phyloP scores from a whole-genome alignment of 2,113 vertebrate species.

The Megalops atlanticus region DNA sequence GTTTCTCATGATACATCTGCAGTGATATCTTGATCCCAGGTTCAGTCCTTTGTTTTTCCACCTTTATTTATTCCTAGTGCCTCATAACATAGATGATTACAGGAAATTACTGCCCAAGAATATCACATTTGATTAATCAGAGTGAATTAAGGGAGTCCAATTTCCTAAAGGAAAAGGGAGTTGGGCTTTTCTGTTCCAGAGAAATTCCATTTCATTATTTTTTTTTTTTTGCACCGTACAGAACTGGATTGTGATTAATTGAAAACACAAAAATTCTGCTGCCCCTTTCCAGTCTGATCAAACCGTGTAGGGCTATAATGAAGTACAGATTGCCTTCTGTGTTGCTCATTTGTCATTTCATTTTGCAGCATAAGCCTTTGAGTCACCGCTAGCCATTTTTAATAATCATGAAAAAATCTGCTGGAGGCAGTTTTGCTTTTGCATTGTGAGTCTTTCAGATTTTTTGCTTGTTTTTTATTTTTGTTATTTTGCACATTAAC shows the following conservation, averaged over 20 bases:
- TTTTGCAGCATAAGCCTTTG: neutral
- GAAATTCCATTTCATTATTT: neutral
- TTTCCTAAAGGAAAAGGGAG: conserved; percentile 1
- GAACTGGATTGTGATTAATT: neutral
- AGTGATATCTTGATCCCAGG: neutral
- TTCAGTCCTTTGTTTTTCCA: neutral
- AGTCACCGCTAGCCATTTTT: neutral
- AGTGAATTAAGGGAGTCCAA: neutral
- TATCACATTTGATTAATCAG: neutral
- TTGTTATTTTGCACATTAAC: no score
- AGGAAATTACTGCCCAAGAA: neutral
- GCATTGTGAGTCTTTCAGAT: no score
- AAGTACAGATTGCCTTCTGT: neutral
- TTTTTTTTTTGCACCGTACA: neutral
- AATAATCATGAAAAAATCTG: no score
- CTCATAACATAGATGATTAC: neutral
- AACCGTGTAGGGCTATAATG: neutral
- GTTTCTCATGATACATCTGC: neutral
- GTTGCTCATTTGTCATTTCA: neutral
- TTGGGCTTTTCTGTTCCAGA: neutral
- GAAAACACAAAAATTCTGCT: neutral
- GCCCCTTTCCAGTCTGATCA: neutral
- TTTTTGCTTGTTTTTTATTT: no score
- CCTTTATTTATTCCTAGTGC: neutral
- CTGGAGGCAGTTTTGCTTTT: no score